Percentiles rank a stretch among this genome's conserved stretches.
These are phyloP conservation scores for Halcyon badia DNA, from an alignment of 2,797 vertebrate genomes.

Conservation along the genomic window DNA sequence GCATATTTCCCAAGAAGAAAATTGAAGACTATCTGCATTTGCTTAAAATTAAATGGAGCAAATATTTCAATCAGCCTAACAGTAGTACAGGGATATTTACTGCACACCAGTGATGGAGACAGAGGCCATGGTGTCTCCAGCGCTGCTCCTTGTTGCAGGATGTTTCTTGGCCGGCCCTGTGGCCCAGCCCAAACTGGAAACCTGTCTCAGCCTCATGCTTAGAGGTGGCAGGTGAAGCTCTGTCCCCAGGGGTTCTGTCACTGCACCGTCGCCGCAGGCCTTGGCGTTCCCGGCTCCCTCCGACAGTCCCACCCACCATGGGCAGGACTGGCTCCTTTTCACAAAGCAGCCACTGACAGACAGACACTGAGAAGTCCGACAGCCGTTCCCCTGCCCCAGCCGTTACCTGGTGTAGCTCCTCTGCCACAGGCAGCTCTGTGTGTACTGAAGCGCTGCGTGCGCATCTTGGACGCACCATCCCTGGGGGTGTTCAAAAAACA, in stretches of 20 bases:
- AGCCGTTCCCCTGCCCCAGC: background rate
- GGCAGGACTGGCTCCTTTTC: background rate
- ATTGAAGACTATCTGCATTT: background rate
- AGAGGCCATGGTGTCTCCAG: background rate
- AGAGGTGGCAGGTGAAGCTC: background rate
- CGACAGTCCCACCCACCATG: background rate
- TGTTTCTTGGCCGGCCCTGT: background rate
- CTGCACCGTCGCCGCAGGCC: background rate
- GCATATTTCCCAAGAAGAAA: background rate
- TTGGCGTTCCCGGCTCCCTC: background rate
- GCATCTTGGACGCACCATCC: no score
- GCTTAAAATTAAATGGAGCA: background rate
- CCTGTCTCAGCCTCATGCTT: background rate
- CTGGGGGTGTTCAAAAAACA: no score
- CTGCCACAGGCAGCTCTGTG: background rate
- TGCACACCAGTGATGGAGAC: background rate
- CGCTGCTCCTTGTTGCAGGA: background rate
- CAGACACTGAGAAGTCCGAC: rapidly evolving
- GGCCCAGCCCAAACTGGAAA: background rate
- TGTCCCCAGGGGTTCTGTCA: background rate
- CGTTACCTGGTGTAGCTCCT: background rate
- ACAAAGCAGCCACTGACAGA: background rate
- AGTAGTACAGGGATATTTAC: background rate
- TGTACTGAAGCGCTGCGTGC: background rate
- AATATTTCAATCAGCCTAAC: background rate